These are phyloP conservation scores for Nesoenas mayeri DNA, from an alignment of 2,113 vertebrate genomes.

Conservation along the genomic window DNA sequence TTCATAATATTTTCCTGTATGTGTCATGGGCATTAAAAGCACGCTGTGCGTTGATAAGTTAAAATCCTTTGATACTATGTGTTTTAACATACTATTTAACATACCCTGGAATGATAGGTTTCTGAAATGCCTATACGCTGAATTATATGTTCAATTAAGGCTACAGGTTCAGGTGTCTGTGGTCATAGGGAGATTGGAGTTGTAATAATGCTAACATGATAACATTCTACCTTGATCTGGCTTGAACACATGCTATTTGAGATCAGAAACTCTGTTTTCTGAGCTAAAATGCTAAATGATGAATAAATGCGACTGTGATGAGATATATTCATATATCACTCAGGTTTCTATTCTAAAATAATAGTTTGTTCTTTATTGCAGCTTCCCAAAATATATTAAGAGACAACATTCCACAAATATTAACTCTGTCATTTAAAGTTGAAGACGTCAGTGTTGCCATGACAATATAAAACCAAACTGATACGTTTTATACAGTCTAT, in stretches of 20 bases:
- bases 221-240: not conserved
- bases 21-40: not conserved
- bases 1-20: not conserved
- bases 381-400: conserved; percentile 66
- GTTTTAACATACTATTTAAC: not conserved
- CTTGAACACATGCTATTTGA: not conserved
- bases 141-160: not conserved
- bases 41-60: not conserved
- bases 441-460: conserved; percentile 76
- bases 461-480: conserved; percentile 68
- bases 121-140: not conserved
- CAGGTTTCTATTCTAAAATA: conserved; percentile 21
- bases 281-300: not conserved
- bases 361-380: conserved; percentile 32
- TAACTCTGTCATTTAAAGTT: conserved; percentile 70
- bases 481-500: conserved; percentile 67
- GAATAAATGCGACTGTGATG: conserved; percentile 27
- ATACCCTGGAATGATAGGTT: not conserved
- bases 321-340: not conserved
- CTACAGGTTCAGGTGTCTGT: not conserved
- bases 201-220: not conserved
- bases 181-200: not conserved
- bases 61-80: not conserved
- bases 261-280: not conserved
- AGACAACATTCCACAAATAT: conserved; percentile 67